Percentiles rank a stretch among this genome's conserved stretches.
phyloP scores from a whole-genome alignment of 2,888 invertebrate genomes.

The Steinernema hermaphroditum region DNA sequence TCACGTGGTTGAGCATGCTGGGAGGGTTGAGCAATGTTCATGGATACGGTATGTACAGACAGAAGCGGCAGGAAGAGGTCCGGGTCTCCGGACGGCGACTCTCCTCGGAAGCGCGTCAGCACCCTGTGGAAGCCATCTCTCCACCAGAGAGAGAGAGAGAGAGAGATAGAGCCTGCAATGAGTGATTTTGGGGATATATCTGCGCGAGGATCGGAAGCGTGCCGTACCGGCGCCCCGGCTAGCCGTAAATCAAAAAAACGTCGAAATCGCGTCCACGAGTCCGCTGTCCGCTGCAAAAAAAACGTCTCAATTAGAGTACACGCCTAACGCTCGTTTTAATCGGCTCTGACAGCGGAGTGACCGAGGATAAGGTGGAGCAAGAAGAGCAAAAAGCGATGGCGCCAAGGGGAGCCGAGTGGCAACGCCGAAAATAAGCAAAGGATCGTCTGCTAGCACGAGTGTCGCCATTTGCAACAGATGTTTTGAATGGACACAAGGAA shows the following conservation, averaged over 20 bases:
- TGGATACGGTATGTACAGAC: slow-evolving; percentile 25
- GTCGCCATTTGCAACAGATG: too few species aligned
- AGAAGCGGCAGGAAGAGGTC: background rate
- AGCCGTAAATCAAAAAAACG: slow-evolving; percentile 1
- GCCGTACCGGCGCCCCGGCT: background rate
- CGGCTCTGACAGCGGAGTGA: background rate
- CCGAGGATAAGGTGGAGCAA: background rate
- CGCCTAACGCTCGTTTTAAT: slow-evolving; percentile 3
- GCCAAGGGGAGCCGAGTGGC: background rate
- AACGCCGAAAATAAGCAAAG: too few species aligned
- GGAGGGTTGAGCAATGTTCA: slow-evolving; percentile 16
- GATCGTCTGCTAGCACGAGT: too few species aligned
- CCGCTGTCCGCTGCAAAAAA: slow-evolving; percentile 12
- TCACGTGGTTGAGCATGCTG: background rate
- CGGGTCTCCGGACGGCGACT: background rate
- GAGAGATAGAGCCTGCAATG: background rate
- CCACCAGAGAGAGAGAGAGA: background rate
- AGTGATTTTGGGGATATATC: background rate
- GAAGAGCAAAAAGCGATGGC: slow-evolving; percentile 1
- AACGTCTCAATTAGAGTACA: slow-evolving; percentile 15
- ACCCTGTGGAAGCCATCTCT: background rate
- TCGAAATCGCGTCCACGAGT: background rate
- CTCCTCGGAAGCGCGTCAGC: background rate
- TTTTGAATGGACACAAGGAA: too few species aligned
- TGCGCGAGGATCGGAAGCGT: slow-evolving; percentile 3